These are phyloP conservation scores for Falco berigora DNA, from an alignment of 2,797 vertebrate genomes.

Conservation along the genomic window DNA sequence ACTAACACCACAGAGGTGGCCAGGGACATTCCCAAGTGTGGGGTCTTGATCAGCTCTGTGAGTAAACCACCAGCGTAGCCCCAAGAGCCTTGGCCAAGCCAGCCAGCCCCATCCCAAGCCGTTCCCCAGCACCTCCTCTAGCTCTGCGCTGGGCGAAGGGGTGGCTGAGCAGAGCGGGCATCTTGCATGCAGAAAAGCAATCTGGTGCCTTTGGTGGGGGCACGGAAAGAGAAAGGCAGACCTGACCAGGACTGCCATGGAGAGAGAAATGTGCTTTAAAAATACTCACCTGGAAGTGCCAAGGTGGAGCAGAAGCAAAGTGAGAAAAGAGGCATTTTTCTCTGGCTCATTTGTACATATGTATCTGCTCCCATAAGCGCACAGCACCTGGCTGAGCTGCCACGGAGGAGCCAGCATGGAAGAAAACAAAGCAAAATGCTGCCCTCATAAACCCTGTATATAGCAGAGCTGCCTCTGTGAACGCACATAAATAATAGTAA, in stretches of 20 bases:
- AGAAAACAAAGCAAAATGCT: neutral
- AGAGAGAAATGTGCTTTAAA: neutral
- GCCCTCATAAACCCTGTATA: neutral
- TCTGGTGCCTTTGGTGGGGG: neutral
- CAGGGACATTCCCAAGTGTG: neutral
- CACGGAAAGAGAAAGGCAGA: neutral
- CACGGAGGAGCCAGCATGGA: rapidly evolving
- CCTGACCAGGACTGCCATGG: neutral
- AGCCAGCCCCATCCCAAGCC: neutral
- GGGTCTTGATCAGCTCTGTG: neutral
- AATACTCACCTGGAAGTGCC: neutral
- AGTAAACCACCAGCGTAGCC: neutral
- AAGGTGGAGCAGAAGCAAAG: neutral
- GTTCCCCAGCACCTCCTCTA: neutral
- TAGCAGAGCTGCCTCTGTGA: neutral
- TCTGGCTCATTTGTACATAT: neutral
- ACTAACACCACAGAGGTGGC: neutral
- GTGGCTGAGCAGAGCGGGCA: neutral
- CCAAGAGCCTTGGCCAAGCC: neutral
- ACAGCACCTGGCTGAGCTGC: neutral
- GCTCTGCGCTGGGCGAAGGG: neutral
- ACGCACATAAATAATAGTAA: neutral
- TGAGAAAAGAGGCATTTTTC: neutral
- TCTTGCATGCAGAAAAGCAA: neutral
- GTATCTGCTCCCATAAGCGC: neutral